Base-by-base conservation (phyloP, 2,797 vertebrate species). In the Catharus ustulatus region DNA sequence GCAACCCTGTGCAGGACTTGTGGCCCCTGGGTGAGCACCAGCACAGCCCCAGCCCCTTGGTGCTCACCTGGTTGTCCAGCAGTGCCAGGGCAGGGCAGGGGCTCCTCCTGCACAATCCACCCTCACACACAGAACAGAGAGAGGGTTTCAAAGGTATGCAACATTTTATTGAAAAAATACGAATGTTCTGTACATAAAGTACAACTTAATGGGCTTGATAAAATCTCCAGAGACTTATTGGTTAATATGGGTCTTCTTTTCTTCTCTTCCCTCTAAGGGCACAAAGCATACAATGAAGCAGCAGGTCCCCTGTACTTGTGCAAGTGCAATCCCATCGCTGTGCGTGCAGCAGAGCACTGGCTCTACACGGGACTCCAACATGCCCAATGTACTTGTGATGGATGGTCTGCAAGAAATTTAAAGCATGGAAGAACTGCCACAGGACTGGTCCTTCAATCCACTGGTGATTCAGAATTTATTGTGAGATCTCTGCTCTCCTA, bases 141-240 rank as follows among this genome's bases (percentile, higher is more conserved):
- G 64, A 23, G 51, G 42, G 15, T 93, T 93, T 95, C 83, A 73
- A 95, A 94, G 76, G 91, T 94, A 95, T 93, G 94, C 92, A 96
- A 94, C 40, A 5, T 97, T 97, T 97, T 97, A 97, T 97, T 97
- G 96, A 95, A 95, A 94, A 96, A 95, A 96, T 96, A 97, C 64
- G 86, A 91, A 95, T 89, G 92, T 95, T 87, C 87, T 96, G 92
- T 97, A 96, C 92, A 95, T 83, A 80, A 97, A 93, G 94, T 96
- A 96, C 92, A 97, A 95, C 83, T 92, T 51, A 80, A 92, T 32
- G 85, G 89, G 84, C 75, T 96, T 83, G 68, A 93, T 75, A 95
- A 94, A 95, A 84, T 66, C 57, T 95, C 82, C 76, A 68, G 92
- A 96, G 94, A 78, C 90, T 95, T 96, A 86, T 52, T 79, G 89